Evolutionary conservation across 1,140 invertebrate species (phyloP).

Genomic region (Cepaea nemoralis): DNA sequence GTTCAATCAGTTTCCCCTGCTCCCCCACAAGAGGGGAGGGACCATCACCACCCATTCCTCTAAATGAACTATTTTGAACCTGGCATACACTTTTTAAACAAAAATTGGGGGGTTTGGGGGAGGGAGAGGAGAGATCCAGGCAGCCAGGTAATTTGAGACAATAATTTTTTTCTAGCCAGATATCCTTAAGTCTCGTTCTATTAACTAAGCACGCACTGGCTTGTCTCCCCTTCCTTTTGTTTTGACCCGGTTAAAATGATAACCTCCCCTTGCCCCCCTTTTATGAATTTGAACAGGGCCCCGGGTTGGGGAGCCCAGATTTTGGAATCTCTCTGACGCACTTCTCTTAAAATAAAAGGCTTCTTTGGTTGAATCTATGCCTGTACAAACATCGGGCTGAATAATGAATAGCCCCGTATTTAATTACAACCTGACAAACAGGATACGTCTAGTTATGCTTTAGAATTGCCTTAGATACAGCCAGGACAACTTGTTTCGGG

Average conservation of each 20-base stretch:
- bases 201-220: background rate
- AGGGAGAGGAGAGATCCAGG: background rate
- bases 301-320: background rate
- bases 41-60: background rate
- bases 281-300: background rate
- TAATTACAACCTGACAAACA: constrained; percentile 31
- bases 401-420: constrained; percentile 21
- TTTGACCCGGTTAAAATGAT: constrained; percentile 1
- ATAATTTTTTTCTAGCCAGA: background rate
- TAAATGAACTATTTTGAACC: background rate
- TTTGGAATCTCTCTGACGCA: background rate
- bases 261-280: too few relatives aligned
- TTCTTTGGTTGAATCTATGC: background rate
- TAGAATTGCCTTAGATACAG: too few relatives aligned
- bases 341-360: background rate
- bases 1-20: too few relatives aligned
- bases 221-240: constrained; percentile 9
- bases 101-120: background rate
- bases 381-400: constrained; percentile 11
- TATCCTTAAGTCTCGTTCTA: background rate
- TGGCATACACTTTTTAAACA: background rate
- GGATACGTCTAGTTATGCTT: too few relatives aligned
- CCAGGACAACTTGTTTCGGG: background rate
- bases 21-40: too few relatives aligned
- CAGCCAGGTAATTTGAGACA: constrained; percentile 2